Conservation (phyloP, 2,113 vertebrate genomes). For the Bubo bubo region DNA sequence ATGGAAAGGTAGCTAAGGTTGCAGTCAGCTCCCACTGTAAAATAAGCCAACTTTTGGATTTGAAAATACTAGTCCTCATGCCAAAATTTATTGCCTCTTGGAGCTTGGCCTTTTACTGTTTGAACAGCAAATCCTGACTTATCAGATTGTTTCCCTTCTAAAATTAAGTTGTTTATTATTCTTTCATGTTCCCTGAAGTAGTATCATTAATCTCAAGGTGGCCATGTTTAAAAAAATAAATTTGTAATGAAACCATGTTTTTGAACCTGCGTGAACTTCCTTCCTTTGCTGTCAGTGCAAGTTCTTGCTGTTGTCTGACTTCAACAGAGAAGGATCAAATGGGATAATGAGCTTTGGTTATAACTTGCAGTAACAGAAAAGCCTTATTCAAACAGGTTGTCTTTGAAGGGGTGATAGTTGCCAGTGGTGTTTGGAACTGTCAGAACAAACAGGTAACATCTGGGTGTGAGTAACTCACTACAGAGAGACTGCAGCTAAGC, state of each 20-base stretch:
- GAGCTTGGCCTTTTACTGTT: slow-evolving; percentile 23
- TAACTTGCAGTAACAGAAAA: neutral
- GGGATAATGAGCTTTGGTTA: neutral
- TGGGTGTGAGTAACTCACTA: neutral
- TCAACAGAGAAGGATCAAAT: neutral
- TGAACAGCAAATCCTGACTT: slow-evolving; percentile 17
- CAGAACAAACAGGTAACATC: neutral
- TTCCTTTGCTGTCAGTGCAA: neutral
- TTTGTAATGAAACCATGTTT: slow-evolving; percentile 43
- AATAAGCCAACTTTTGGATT: slow-evolving; percentile 6
- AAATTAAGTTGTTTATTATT: slow-evolving; percentile 15
- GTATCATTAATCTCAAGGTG: slow-evolving; percentile 20
- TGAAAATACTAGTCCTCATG: neutral
- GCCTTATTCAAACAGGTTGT: neutral
- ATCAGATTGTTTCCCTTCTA: slow-evolving; percentile 31
- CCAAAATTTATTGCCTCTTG: neutral
- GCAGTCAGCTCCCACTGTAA: slow-evolving; percentile 26
- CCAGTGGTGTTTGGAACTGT: neutral
- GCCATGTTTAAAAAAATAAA: slow-evolving; percentile 68
- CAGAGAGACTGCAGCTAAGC: neutral
- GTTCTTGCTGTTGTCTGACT: neutral
- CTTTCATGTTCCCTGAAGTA: slow-evolving; percentile 34
- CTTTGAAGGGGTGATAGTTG: too few relatives aligned
- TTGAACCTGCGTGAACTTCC: neutral
- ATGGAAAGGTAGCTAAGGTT: neutral